These are phyloP conservation scores for Scaptomyza reducta DNA, from an alignment of 2,888 invertebrate genomes.

Conservation along the genomic window DNA sequence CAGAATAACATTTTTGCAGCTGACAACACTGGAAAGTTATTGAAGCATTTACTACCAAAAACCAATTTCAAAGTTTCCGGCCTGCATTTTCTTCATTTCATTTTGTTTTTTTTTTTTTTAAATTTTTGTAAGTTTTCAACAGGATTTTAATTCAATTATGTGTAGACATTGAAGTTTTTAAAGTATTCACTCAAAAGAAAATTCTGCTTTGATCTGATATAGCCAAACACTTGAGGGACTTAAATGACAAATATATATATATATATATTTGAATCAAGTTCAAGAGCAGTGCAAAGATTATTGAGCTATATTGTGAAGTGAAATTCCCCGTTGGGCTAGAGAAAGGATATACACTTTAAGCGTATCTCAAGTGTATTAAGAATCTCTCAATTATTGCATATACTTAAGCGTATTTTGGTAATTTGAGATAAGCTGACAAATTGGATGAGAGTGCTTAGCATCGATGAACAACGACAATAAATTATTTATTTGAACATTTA, in stretches of 20 bases:
- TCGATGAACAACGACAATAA: constrained; percentile 20
- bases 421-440: constrained; percentile 13
- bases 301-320: no score
- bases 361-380: not conserved
- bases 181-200: no score
- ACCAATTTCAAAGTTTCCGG: constrained; percentile 35
- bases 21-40: constrained; percentile 24
- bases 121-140: constrained; percentile 14
- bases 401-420: constrained; percentile 19
- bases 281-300: not conserved
- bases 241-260: constrained; percentile 10
- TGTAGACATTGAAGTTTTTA: no score
- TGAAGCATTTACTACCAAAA: constrained; percentile 2
- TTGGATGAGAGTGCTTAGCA: not conserved
- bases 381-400: constrained; percentile 27
- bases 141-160: constrained; percentile 34
- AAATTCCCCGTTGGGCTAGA: not conserved
- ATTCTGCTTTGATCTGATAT: not conserved
- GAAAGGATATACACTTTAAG: not conserved
- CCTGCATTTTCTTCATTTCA: not conserved
- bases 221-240: not conserved
- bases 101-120: not conserved
- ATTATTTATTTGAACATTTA: constrained; percentile 42
- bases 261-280: constrained; percentile 11
- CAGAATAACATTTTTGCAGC: constrained; percentile 18